These are phyloP conservation scores for Colossoma macropomum DNA, from an alignment of 2,113 vertebrate species.

Conservation along the genomic window DNA sequence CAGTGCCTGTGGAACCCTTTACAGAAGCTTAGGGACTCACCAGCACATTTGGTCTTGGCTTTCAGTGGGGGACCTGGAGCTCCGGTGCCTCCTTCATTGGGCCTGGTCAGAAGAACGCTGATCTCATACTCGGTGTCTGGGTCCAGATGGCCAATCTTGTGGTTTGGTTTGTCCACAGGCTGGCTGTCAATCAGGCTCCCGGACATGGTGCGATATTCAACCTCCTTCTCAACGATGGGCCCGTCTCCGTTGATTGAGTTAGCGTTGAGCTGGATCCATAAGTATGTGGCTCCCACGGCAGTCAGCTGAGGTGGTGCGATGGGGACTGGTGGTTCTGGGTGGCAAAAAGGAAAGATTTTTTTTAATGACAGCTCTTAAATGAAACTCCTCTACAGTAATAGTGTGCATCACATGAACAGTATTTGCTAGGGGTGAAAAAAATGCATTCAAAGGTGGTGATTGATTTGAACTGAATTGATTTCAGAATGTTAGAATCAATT, in stretches of 20 bases:
- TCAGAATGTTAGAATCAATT: neutral
- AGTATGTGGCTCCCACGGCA: constrained; percentile 93
- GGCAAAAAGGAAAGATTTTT: constrained; percentile 39
- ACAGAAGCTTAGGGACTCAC: constrained; percentile 71
- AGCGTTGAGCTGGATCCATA: constrained; percentile 98
- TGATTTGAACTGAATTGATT: neutral
- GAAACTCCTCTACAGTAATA: neutral
- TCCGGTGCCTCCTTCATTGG: constrained; percentile 92
- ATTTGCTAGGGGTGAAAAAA: neutral
- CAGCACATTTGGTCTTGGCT: constrained; percentile 95
- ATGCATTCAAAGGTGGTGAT: neutral
- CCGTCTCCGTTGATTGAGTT: constrained; percentile 98
- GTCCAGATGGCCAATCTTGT: constrained; percentile 96
- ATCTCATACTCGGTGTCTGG: constrained; percentile 96
- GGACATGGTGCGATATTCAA: constrained; percentile 89
- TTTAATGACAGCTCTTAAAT: neutral
- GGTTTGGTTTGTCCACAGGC: constrained; percentile 89
- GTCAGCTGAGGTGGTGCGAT: constrained; percentile 94
- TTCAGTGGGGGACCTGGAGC: constrained; percentile 90
- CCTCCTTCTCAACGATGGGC: constrained; percentile 90
- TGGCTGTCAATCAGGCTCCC: constrained; percentile 93
- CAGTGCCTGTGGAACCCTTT: neutral
- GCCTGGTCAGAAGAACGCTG: constrained; percentile 92
- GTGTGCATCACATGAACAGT: neutral
- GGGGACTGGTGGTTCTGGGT: constrained; percentile 91